These are phyloP conservation scores for Enteromius anoplus DNA, from an alignment of 2,797 vertebrate species.

Conservation along the genomic window DNA sequence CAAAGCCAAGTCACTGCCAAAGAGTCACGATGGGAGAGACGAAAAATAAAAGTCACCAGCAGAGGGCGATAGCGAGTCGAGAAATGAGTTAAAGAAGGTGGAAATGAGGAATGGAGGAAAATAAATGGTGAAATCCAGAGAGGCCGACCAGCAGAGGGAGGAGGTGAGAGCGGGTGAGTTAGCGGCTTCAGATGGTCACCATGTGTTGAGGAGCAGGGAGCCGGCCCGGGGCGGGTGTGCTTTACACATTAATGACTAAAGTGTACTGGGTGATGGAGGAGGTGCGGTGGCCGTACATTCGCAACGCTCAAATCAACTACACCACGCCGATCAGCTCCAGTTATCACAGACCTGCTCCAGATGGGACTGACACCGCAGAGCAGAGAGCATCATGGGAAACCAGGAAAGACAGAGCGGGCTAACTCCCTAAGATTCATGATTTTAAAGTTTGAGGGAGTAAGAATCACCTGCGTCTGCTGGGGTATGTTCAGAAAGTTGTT, in stretches of 20 bases:
- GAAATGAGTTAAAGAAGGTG: background rate
- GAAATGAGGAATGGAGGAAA: constrained; percentile 12
- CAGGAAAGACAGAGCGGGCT: constrained; percentile 24
- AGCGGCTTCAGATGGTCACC: constrained; percentile 78
- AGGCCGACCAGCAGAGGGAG: constrained; percentile 24
- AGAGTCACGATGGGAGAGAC: background rate
- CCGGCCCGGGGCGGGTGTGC: constrained; percentile 77
- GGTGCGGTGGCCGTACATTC: constrained; percentile 56
- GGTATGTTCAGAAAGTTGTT: constrained; percentile 89
- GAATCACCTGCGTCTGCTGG: constrained; percentile 83
- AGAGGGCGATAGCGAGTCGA: constrained; percentile 15
- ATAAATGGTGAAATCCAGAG: constrained; percentile 21
- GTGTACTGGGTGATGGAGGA: constrained; percentile 76
- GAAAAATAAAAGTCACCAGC: background rate
- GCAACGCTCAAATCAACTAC: constrained; percentile 57
- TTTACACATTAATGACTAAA: constrained; percentile 80
- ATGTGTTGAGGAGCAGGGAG: constrained; percentile 73
- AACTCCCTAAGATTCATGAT: background rate
- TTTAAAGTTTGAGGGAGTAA: background rate
- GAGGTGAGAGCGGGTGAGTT: constrained; percentile 57
- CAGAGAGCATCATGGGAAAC: constrained; percentile 44
- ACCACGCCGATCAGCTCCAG: constrained; percentile 47
- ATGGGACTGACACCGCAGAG: constrained; percentile 48
- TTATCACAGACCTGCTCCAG: constrained; percentile 45
- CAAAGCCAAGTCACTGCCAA: constrained; percentile 15